Conservation (phyloP, 2,888 invertebrate genomes). For the Megastigmus dorsalis region DNA sequence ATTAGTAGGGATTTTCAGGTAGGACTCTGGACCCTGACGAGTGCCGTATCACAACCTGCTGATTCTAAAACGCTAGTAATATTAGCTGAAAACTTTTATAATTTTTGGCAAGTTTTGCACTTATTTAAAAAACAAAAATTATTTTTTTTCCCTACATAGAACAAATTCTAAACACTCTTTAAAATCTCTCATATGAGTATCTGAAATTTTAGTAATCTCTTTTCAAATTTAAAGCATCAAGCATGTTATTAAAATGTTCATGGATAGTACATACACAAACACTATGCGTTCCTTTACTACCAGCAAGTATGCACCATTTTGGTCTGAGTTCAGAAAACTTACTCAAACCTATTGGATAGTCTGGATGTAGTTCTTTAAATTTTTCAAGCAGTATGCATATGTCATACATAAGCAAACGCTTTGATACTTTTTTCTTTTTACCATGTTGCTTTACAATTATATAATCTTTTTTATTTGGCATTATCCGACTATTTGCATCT, state of each 20-base stretch:
- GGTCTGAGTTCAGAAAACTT: conserved; percentile 26
- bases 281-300: conserved; percentile 47
- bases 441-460: neutral
- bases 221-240: neutral
- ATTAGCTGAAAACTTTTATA: conserved; percentile 24
- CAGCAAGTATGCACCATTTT: conserved; percentile 43
- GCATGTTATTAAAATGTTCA: conserved; percentile 46
- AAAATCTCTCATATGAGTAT: neutral
- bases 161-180: neutral
- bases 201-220: neutral
- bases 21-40: no score
- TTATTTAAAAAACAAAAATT: conserved; percentile 22
- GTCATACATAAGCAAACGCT: neutral
- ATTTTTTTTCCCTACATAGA: neutral
- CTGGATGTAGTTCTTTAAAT: neutral
- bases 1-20: no score
- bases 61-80: conserved; percentile 23
- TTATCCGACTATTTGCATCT: neutral
- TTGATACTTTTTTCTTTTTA: neutral
- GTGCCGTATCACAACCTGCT: no score
- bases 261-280: conserved; percentile 55
- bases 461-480: neutral
- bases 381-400: neutral
- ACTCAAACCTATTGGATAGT: neutral
- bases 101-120: conserved; percentile 18